phyloP scores from a whole-genome alignment of 2,888 invertebrate genomes.

The Selenia dentaria region DNA sequence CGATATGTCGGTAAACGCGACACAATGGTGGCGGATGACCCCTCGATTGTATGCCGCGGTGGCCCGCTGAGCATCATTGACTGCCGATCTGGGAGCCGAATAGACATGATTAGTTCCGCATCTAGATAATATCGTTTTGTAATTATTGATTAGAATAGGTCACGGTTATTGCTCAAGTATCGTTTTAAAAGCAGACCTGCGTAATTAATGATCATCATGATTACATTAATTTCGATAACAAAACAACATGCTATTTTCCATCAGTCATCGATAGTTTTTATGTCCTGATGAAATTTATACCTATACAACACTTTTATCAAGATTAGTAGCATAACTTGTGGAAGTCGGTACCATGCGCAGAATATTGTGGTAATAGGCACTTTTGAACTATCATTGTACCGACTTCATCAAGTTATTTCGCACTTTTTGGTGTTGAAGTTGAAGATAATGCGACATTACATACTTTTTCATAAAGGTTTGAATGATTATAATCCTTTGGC shows the following conservation, averaged over 20 bases:
- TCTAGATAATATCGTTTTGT: conserved; percentile 68
- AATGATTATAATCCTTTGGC: no score
- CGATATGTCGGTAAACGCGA: conserved; percentile 79
- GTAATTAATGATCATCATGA: conserved; percentile 66
- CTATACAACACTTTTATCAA: no score
- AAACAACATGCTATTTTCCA: conserved; percentile 57
- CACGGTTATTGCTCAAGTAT: conserved; percentile 65
- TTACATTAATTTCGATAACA: conserved; percentile 63
- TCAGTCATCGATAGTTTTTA: conserved; percentile 31
- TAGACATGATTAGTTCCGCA: conserved; percentile 67
- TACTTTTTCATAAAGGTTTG: no score
- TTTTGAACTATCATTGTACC: no score
- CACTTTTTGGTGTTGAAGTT: no score
- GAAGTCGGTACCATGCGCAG: no score
- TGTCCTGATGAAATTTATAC: no score
- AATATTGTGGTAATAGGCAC: no score
- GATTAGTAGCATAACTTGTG: no score
- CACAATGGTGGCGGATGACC: conserved; percentile 77
- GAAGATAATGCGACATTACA: no score
- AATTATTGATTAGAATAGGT: conserved; percentile 80
- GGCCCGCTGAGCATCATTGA: conserved; percentile 65
- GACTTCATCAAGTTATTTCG: no score
- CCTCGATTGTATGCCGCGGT: conserved; percentile 59
- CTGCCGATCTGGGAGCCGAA: conserved; percentile 39
- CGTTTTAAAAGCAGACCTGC: conserved; percentile 60